Conservation (phyloP, 2,888 invertebrate species). For the Plagiodera versicolora region DNA sequence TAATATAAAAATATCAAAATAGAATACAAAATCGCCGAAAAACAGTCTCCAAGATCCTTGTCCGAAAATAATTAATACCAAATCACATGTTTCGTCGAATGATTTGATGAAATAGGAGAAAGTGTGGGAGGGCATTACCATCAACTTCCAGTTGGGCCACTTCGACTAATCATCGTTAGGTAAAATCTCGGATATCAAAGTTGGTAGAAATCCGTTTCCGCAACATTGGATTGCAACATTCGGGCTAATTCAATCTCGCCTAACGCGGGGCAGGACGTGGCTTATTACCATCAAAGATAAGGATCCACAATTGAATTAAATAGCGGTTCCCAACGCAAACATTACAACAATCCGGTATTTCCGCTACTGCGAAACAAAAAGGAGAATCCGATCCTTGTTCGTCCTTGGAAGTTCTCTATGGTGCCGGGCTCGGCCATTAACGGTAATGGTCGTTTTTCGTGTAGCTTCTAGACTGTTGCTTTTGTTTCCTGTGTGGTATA, state of each 20-base stretch:
- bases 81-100: background rate
- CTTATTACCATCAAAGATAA: conserved; percentile 10
- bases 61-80: too few relatives aligned
- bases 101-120: background rate
- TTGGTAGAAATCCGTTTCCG: background rate
- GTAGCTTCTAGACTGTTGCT: too few relatives aligned
- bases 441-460: too few relatives aligned
- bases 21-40: too few relatives aligned
- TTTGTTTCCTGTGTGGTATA: too few relatives aligned
- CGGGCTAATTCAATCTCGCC: conserved; percentile 3
- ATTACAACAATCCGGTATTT: conserved; percentile 11
- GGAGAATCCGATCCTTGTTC: conserved; percentile 1
- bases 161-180: background rate
- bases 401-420: conserved; percentile 11
- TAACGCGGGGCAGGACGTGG: background rate
- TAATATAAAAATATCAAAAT: too few relatives aligned
- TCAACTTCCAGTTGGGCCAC: background rate
- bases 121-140: background rate
- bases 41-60: too few relatives aligned
- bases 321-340: conserved; percentile 1
- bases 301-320: conserved; percentile 13
- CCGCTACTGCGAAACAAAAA: conserved; percentile 6
- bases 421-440: background rate
- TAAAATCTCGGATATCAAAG: background rate
- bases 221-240: background rate